A percentile compares a stretch with the other conserved stretches of the same genome.
phyloP scores from a whole-genome alignment of 2,113 vertebrate genomes.

The Pyxicephalus adspersus region DNA sequence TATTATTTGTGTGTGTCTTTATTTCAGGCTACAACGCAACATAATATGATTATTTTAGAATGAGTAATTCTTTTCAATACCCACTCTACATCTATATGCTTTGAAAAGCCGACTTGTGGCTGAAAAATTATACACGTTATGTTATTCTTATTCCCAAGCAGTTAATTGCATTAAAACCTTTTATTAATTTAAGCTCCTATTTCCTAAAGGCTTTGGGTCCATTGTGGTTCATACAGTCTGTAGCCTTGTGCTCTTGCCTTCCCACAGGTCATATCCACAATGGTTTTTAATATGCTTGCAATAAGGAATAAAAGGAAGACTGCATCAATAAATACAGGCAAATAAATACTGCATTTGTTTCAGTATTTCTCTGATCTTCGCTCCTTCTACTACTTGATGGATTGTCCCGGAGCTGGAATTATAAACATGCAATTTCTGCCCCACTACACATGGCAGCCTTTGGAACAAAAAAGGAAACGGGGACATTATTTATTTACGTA shows the following conservation, averaged over 20 bases:
- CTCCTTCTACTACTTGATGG: conserved; percentile 25
- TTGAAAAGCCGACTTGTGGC: too few relatives aligned
- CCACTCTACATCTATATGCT: too few relatives aligned
- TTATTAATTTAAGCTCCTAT: background rate
- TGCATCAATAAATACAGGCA: background rate
- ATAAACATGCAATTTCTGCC: conserved; percentile 42
- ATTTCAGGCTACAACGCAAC: too few relatives aligned
- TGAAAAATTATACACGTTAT: too few relatives aligned
- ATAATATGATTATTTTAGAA: too few relatives aligned
- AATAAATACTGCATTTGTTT: conserved; percentile 1
- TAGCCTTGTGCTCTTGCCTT: background rate
- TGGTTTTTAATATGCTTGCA: background rate
- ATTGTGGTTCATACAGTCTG: background rate
- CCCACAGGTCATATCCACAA: background rate
- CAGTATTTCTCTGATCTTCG: background rate
- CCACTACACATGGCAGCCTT: conserved; percentile 43
- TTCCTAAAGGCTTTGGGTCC: background rate
- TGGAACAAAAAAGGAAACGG: conserved; percentile 19
- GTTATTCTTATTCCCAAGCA: too few relatives aligned
- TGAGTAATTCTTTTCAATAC: too few relatives aligned
- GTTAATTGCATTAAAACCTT: too few relatives aligned
- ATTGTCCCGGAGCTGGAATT: conserved; percentile 25
- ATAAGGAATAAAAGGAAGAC: background rate
- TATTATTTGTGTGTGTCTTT: too few relatives aligned
- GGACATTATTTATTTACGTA: conserved; percentile 45